Percentiles rank a stretch among this genome's conserved stretches.
Evolutionary conservation across 2,797 vertebrate species (phyloP).

Genomic region (Todus mexicanus): DNA sequence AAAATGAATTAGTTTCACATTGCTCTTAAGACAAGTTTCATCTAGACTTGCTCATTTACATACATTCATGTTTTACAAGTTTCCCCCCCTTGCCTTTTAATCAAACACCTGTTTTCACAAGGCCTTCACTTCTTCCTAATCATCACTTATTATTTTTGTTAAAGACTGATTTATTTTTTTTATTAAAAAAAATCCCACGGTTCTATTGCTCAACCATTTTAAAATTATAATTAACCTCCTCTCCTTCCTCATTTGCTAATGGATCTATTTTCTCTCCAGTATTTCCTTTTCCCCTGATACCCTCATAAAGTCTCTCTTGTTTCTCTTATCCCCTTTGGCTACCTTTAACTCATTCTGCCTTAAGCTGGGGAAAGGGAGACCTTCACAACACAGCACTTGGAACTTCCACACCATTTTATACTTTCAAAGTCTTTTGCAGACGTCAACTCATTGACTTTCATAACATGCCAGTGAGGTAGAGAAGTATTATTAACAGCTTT

Average conservation of each 20-base stretch:
- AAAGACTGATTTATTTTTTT: not conserved
- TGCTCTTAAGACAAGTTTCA: not conserved
- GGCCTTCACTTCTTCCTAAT: not conserved
- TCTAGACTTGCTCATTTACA: constrained; percentile 8
- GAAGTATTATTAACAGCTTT: constrained; percentile 17
- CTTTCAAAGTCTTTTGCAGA: constrained; percentile 14
- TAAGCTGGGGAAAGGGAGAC: not conserved
- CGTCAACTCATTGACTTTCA: constrained; percentile 30
- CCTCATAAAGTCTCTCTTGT: constrained; percentile 33
- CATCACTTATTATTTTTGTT: constrained; percentile 51
- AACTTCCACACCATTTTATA: not conserved
- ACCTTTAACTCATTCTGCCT: constrained; percentile 53
- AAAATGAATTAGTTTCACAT: not conserved
- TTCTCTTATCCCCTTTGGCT: constrained; percentile 32
- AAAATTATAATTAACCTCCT: constrained; percentile 59
- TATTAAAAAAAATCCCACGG: not conserved
- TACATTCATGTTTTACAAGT: constrained; percentile 21
- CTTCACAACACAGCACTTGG: not conserved
- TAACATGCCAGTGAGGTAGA: not conserved
- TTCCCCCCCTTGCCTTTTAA: constrained; percentile 12
- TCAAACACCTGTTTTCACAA: constrained; percentile 32
- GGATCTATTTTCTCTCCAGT: constrained; percentile 46
- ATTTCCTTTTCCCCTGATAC: constrained; percentile 58
- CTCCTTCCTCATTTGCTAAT: constrained; percentile 57
- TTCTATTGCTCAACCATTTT: constrained; percentile 50